phyloP scores from a whole-genome alignment of 2,797 vertebrate species.

The Halcyon badia region DNA sequence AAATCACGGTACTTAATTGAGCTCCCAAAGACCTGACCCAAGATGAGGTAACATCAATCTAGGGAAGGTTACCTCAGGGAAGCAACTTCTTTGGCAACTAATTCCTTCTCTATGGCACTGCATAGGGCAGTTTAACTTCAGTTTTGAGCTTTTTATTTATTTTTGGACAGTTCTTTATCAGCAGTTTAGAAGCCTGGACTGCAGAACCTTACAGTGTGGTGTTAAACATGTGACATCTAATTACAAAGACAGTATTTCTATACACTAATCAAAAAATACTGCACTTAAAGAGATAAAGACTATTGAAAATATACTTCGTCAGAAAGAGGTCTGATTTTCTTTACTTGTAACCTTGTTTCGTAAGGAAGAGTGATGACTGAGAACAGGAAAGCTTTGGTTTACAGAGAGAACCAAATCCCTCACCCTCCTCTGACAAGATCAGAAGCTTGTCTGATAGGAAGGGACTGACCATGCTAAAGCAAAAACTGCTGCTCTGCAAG shows the following conservation, averaged over 20 bases:
- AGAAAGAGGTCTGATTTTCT: not conserved
- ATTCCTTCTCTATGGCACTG: not conserved
- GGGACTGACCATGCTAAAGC: not conserved
- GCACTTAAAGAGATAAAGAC: not conserved
- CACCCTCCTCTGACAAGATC: not conserved
- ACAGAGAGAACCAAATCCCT: not conserved
- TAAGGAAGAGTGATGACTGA: too few relatives aligned
- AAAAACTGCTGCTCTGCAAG: not conserved
- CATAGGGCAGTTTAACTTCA: not conserved
- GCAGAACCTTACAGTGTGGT: not conserved
- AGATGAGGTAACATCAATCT: not conserved
- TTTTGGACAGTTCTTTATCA: not conserved
- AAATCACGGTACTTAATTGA: not conserved
- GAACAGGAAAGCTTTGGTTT: not conserved
- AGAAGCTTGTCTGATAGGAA: not conserved
- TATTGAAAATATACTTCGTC: not conserved
- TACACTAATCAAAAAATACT: not conserved
- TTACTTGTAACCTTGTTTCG: not conserved
- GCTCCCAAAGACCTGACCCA: not conserved
- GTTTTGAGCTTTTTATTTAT: accelerated
- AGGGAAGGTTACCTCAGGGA: not conserved
- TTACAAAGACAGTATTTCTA: not conserved
- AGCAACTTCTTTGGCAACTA: not conserved
- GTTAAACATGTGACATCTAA: not conserved
- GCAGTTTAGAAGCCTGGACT: not conserved